A percentile compares a stretch with the other conserved stretches of the same genome.
Evolutionary conservation across 1,140 invertebrate species (phyloP).

Genomic region (Micrasema minimum): DNA sequence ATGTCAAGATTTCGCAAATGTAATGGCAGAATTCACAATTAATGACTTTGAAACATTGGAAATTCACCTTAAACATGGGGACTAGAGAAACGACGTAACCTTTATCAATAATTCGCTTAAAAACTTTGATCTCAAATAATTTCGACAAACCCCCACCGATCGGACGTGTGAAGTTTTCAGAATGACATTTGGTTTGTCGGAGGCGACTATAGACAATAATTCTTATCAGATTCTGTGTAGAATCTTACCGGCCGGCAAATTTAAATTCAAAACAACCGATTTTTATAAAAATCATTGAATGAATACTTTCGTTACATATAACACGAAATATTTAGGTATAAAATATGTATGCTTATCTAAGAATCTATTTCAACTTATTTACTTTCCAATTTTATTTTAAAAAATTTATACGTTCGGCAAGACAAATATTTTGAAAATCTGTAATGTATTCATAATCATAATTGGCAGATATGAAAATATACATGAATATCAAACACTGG

Average conservation of each 20-base stretch:
- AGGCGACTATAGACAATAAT: background rate
- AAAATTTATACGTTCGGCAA: too few relatives aligned
- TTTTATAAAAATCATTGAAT: too few relatives aligned
- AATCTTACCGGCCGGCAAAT: constrained; percentile 3
- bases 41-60: background rate
- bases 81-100: background rate
- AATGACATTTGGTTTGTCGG: background rate
- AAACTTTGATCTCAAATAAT: background rate
- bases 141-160: background rate
- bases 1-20: background rate
- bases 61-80: constrained; percentile 27
- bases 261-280: background rate
- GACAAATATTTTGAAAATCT: too few relatives aligned
- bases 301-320: too few relatives aligned
- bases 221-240: background rate
- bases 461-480: too few relatives aligned
- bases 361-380: too few relatives aligned
- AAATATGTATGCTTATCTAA: too few relatives aligned
- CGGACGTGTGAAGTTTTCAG: constrained; percentile 21
- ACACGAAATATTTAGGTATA: too few relatives aligned
- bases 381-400: too few relatives aligned
- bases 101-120: background rate
- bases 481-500: too few relatives aligned
- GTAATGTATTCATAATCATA: too few relatives aligned
- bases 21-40: background rate